These are phyloP conservation scores for Scaptomyza graminum DNA, from an alignment of 1,140 invertebrate species.

Conservation along the genomic window DNA sequence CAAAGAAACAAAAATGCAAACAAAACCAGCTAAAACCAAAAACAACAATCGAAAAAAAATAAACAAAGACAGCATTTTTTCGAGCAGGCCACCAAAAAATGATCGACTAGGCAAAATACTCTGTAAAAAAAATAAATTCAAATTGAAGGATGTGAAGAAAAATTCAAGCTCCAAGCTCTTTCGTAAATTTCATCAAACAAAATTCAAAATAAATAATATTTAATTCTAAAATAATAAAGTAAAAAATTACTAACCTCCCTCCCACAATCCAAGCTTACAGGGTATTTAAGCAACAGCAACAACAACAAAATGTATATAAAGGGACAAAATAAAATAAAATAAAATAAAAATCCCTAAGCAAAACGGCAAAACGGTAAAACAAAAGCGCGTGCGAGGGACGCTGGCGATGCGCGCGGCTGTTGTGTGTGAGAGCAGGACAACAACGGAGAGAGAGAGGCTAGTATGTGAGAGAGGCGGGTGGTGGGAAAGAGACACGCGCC, in stretches of 20 bases:
- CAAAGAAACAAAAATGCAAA: conserved; percentile 57
- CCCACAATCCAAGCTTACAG: conserved; percentile 2
- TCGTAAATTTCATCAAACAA: no score
- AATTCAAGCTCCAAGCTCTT: no score
- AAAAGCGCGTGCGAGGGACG: conserved; percentile 52
- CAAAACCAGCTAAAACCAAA: conserved; percentile 41
- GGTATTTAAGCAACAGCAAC: conserved; percentile 26
- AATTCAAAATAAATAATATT: no score
- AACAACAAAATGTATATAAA: not conserved
- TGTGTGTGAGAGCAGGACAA: conserved; percentile 60
- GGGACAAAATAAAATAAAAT: conserved; percentile 12
- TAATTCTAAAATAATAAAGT: no score
- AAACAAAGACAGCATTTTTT: conserved; percentile 5
- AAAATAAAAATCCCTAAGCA: conserved; percentile 40
- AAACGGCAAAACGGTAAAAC: conserved; percentile 49
- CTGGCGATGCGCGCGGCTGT: conserved; percentile 24
- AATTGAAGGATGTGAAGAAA: not conserved
- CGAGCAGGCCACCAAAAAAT: not conserved
- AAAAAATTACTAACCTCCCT: no score
- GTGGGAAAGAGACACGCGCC: conserved; percentile 37
- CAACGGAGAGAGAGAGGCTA: conserved; percentile 12
- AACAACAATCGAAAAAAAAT: conserved; percentile 32
- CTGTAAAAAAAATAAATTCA: conserved; percentile 1
- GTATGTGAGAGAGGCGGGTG: not conserved
- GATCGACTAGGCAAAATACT: conserved; percentile 9